These are phyloP conservation scores for Cephus cinctus DNA, from an alignment of 1,140 invertebrate genomes.

Conservation along the genomic window DNA sequence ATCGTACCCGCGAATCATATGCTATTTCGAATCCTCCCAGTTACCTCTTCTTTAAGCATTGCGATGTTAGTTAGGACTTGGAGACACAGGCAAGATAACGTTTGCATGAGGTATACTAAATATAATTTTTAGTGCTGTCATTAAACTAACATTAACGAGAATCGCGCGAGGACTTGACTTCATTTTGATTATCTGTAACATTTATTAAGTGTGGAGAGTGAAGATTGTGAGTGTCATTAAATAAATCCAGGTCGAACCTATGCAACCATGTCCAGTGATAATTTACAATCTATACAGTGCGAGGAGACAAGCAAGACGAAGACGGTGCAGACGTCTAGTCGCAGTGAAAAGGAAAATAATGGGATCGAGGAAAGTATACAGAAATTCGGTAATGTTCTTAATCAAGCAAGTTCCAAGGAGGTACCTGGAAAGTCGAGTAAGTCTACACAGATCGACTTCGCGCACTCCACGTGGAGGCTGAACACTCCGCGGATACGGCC, in stretches of 20 bases:
- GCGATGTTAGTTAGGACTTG: too few species aligned
- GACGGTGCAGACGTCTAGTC: not conserved
- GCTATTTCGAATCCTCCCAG: too few species aligned
- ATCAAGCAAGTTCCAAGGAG: slow-evolving; percentile 15
- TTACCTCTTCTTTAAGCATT: too few species aligned
- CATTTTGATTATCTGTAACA: too few species aligned
- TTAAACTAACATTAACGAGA: too few species aligned
- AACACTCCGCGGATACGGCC: slow-evolving; percentile 29
- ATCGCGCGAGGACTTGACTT: too few species aligned
- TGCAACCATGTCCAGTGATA: too few species aligned
- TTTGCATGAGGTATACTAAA: too few species aligned
- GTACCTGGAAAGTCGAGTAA: slow-evolving; percentile 28
- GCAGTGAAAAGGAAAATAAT: not conserved
- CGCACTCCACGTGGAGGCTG: slow-evolving; percentile 27
- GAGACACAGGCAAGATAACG: too few species aligned
- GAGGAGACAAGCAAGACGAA: not conserved
- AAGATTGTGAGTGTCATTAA: slow-evolving; percentile 18
- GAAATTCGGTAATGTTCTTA: slow-evolving; percentile 18
- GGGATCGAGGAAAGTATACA: slow-evolving; percentile 3
- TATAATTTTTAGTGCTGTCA: not conserved
- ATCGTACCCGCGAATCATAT: too few species aligned
- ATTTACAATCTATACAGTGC: not conserved
- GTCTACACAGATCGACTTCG: slow-evolving; percentile 42
- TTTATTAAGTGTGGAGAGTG: not conserved
- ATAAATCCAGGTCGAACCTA: too few species aligned